phyloP scores from a whole-genome alignment of 2,888 invertebrate genomes.

The Diadegma fenestrale region DNA sequence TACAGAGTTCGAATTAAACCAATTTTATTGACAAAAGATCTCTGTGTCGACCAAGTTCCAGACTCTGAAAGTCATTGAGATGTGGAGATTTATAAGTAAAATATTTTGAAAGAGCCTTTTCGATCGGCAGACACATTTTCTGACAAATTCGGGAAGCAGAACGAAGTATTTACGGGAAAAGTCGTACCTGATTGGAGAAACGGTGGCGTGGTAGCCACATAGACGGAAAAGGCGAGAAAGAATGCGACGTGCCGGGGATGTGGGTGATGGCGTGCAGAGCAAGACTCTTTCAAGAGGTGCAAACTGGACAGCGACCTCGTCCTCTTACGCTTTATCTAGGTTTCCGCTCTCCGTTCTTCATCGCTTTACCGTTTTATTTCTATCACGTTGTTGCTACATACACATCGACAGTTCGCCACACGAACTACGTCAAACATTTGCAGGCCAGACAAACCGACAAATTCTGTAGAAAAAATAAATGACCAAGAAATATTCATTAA shows the following conservation, averaged over 20 bases:
- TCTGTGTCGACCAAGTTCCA: neutral
- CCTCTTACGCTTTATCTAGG: constrained; percentile 63
- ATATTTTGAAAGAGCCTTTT: neutral
- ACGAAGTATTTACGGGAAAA: constrained; percentile 27
- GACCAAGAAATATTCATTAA: neutral
- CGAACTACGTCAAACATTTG: neutral
- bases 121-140: neutral
- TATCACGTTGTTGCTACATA: neutral
- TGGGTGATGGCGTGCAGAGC: constrained; percentile 62
- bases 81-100: neutral
- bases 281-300: constrained; percentile 61
- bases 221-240: constrained; percentile 40
- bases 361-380: constrained; percentile 27
- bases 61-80: neutral
- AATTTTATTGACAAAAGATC: neutral
- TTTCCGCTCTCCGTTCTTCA: constrained; percentile 54
- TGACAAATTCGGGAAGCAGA: neutral
- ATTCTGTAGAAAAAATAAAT: neutral
- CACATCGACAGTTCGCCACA: neutral
- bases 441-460: neutral
- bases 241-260: constrained; percentile 68
- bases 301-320: constrained; percentile 64
- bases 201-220: neutral
- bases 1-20: too few relatives aligned
- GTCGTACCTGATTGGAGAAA: neutral